These are phyloP conservation scores for Saiga tatarica DNA, from an alignment of 2,113 vertebrate species.

Conservation along the genomic window DNA sequence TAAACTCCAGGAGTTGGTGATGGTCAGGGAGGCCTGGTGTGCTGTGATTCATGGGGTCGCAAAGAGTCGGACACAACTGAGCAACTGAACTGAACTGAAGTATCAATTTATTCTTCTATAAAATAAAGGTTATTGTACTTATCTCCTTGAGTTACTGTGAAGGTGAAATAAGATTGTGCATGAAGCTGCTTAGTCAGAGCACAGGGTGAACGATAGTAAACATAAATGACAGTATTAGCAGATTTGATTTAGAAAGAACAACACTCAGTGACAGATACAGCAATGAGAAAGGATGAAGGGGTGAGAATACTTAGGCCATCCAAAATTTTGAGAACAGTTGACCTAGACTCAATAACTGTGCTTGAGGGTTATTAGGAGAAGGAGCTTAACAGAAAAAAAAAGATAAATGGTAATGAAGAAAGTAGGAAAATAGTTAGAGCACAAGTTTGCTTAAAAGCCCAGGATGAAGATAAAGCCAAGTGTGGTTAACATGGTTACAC, in stretches of 20 bases:
- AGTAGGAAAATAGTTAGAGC: neutral
- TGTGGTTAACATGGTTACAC: neutral
- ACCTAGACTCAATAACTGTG: neutral
- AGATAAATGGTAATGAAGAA: neutral
- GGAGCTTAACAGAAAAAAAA: neutral
- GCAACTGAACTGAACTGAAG: fast-evolving
- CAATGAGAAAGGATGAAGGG: neutral
- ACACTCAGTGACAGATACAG: neutral
- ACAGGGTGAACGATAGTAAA: neutral
- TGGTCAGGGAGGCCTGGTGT: neutral
- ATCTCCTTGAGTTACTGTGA: neutral
- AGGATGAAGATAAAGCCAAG: neutral
- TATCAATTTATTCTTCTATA: neutral
- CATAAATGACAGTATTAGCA: neutral
- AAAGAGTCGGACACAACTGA: neutral
- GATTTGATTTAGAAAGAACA: neutral
- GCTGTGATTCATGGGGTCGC: neutral
- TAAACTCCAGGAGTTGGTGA: neutral
- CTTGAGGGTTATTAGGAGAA: neutral
- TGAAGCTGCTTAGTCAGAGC: neutral
- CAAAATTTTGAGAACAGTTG: neutral
- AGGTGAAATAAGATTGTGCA: neutral
- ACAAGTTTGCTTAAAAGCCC: neutral
- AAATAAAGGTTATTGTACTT: neutral
- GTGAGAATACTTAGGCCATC: neutral